Evolutionary conservation across 2,888 invertebrate genomes (phyloP).

Genomic region (Athripsodes cinereus): DNA sequence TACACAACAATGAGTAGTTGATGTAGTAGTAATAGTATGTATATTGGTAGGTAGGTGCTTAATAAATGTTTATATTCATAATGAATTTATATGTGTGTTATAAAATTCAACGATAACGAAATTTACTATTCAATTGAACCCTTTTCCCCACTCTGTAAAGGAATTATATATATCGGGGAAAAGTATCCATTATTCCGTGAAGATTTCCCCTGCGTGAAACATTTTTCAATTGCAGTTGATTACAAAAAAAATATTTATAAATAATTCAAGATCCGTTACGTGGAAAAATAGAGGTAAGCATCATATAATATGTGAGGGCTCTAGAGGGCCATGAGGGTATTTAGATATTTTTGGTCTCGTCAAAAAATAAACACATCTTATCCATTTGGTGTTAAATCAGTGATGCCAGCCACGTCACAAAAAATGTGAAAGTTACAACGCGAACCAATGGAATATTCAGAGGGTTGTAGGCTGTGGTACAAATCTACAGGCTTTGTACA

Average conservation of each 20-base stretch:
- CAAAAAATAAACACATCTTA: too few species aligned
- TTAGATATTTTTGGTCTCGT: not conserved
- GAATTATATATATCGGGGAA: not conserved
- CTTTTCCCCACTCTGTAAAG: not conserved
- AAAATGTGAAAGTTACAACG: not conserved
- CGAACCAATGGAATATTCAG: too few species aligned
- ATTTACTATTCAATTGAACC: not conserved
- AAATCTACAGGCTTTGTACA: too few species aligned
- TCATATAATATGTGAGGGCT: not conserved
- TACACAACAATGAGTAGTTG: too few species aligned
- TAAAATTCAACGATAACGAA: not conserved
- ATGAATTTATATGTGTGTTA: not conserved
- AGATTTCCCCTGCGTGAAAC: not conserved
- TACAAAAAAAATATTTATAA: not conserved
- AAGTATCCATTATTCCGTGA: not conserved
- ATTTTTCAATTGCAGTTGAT: constrained; percentile 1
- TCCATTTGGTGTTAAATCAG: too few species aligned
- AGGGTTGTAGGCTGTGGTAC: too few species aligned
- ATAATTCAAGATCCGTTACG: not conserved
- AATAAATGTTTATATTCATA: not conserved
- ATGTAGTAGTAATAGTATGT: too few species aligned
- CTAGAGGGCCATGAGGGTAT: not conserved
- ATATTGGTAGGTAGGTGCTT: not conserved
- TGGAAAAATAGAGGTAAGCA: not conserved
- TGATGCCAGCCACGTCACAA: not conserved